Percentiles rank a stretch among this genome's conserved stretches.
phyloP scores from a whole-genome alignment of 2,888 invertebrate species.

The Eristalinus aeneus region DNA sequence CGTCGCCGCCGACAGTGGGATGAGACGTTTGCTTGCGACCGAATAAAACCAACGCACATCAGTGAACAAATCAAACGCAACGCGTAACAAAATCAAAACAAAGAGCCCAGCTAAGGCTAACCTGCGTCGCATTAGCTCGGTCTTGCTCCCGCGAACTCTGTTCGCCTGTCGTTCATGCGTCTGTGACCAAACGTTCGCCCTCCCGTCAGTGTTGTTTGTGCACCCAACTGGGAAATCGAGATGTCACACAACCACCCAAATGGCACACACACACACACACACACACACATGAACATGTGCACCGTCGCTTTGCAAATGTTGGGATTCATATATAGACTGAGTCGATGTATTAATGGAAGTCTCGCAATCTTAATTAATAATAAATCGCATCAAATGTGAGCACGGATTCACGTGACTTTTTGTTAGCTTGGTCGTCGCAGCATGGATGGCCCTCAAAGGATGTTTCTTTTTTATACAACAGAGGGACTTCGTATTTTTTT shows the following conservation, averaged over 20 bases:
- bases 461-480: not conserved
- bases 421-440: conserved; percentile 6
- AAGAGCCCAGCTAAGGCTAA: conserved; percentile 41
- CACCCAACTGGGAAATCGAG: conserved; percentile 26
- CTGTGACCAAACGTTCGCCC: not conserved
- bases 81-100: conserved; percentile 62
- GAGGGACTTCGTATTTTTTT: not conserved
- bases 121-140: conserved; percentile 33
- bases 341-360: conserved; percentile 35
- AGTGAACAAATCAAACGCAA: conserved; percentile 61
- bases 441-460: not conserved
- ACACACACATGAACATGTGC: not conserved
- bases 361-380: conserved; percentile 44
- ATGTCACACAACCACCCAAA: conserved; percentile 41
- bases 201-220: conserved; percentile 2
- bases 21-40: not conserved
- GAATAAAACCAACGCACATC: conserved; percentile 57
- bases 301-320: conserved; percentile 6
- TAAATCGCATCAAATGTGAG: conserved; percentile 31
- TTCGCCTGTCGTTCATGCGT: not conserved
- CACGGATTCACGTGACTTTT: conserved; percentile 30
- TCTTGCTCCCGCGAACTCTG: conserved; percentile 27
- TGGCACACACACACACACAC: conserved; percentile 21
- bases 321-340: not conserved
- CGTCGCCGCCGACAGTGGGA: not conserved